Evolutionary conservation across 2,888 invertebrate genomes (phyloP).

Genomic region (Dione juno): DNA sequence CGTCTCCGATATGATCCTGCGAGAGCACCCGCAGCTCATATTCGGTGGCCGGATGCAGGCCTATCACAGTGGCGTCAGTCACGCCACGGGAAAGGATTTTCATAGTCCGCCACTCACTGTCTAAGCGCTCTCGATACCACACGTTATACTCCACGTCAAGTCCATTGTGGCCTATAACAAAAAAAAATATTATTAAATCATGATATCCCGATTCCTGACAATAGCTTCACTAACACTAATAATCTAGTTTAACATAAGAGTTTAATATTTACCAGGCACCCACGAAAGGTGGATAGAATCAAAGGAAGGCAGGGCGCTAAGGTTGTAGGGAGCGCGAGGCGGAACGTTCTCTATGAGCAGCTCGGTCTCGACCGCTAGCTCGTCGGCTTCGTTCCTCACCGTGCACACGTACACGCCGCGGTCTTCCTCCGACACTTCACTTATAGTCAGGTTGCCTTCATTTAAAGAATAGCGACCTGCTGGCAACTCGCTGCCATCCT

Average conservation of each 20-base stretch:
- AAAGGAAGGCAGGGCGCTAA: conserved; percentile 89
- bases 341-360: conserved; percentile 92
- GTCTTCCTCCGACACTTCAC: conserved; percentile 91
- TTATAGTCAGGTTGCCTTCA: conserved; percentile 92
- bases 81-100: conserved; percentile 87
- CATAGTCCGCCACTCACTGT: conserved; percentile 93
- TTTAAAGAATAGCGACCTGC: conserved; percentile 86
- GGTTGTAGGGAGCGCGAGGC: conserved; percentile 95
- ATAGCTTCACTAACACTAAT: background rate
- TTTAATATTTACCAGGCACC: conserved; percentile 84
- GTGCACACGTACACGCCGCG: conserved; percentile 93
- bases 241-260: background rate
- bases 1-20: conserved; percentile 92
- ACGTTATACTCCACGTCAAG: conserved; percentile 91
- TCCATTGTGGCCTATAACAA: conserved; percentile 86
- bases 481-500: conserved; percentile 89
- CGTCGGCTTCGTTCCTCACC: conserved; percentile 93
- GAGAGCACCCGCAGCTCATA: conserved; percentile 96
- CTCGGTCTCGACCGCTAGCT: conserved; percentile 91
- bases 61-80: conserved; percentile 90
- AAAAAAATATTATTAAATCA: no score
- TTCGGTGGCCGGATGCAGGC: conserved; percentile 88
- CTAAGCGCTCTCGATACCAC: conserved; percentile 91
- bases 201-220: no score
- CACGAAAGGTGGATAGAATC: conserved; percentile 90